Percentiles rank a stretch among this genome's conserved stretches.
phyloP scores from a whole-genome alignment of 1,140 invertebrate species.

The Drosophila bocki region DNA sequence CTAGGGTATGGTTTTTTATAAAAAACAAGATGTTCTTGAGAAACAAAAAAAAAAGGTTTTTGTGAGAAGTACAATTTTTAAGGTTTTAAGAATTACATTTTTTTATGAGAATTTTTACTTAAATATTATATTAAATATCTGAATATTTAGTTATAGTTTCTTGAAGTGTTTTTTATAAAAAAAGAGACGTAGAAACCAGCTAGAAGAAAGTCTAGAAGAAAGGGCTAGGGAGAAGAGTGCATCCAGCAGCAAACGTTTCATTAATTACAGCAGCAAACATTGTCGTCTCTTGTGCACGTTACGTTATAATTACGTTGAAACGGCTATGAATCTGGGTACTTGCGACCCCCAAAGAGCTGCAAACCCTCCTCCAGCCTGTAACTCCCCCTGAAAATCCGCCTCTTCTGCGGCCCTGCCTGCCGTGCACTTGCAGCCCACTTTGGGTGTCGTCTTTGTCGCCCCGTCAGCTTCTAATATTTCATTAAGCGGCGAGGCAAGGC shows the following conservation, averaged over 20 bases:
- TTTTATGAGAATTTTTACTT: background rate
- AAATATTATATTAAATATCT: background rate
- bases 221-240: slow-evolving; percentile 6
- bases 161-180: background rate
- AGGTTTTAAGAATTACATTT: background rate
- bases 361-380: background rate
- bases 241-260: slow-evolving; percentile 29
- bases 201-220: slow-evolving; percentile 10
- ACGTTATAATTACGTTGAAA: slow-evolving; percentile 71
- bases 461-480: slow-evolving; percentile 79
- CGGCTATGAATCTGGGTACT: slow-evolving; percentile 22
- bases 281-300: slow-evolving; percentile 61
- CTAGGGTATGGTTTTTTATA: background rate
- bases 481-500: slow-evolving; percentile 49
- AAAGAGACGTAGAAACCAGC: slow-evolving; percentile 2
- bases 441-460: slow-evolving; percentile 63
- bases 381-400: background rate
- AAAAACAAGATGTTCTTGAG: background rate
- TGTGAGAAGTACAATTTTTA: too few relatives aligned
- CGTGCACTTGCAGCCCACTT: slow-evolving; percentile 16
- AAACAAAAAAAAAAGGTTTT: background rate
- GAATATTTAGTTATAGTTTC: background rate
- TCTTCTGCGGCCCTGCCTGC: background rate
- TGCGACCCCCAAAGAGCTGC: slow-evolving; percentile 7
- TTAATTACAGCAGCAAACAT: slow-evolving; percentile 44